Evolutionary conservation across 2,888 invertebrate genomes (phyloP).

Genomic region (Teleogryllus oceanicus): DNA sequence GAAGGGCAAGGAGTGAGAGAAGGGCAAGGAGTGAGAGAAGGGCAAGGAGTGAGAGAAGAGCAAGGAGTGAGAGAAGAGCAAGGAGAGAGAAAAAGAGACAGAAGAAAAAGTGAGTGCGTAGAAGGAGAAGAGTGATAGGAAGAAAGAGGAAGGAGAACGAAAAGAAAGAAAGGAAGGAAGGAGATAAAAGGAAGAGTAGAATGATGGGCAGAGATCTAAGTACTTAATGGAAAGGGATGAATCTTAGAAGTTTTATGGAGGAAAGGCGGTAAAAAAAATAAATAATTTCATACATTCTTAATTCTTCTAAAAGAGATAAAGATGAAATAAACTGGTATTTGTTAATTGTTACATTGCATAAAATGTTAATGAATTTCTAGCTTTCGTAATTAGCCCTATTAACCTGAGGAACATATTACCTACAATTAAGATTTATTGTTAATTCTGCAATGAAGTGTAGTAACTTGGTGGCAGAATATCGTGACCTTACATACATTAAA

Average conservation of each 20-base stretch:
- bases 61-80: background rate
- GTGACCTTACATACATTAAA: too few species aligned
- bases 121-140: background rate
- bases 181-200: background rate
- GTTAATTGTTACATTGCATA: too few species aligned
- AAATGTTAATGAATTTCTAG: too few species aligned
- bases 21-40: background rate
- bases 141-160: background rate
- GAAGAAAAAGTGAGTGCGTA: background rate
- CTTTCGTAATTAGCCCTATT: too few species aligned
- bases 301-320: too few species aligned
- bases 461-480: too few species aligned
- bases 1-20: accelerated
- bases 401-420: too few species aligned
- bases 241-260: background rate
- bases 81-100: background rate
- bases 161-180: background rate
- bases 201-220: background rate
- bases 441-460: too few species aligned
- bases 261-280: background rate
- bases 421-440: too few species aligned
- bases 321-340: too few species aligned
- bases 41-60: background rate
- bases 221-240: background rate
- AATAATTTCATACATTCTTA: too few species aligned